Evolutionary conservation across 2,113 vertebrate species (phyloP).

Genomic region (Holacanthus passer): DNA sequence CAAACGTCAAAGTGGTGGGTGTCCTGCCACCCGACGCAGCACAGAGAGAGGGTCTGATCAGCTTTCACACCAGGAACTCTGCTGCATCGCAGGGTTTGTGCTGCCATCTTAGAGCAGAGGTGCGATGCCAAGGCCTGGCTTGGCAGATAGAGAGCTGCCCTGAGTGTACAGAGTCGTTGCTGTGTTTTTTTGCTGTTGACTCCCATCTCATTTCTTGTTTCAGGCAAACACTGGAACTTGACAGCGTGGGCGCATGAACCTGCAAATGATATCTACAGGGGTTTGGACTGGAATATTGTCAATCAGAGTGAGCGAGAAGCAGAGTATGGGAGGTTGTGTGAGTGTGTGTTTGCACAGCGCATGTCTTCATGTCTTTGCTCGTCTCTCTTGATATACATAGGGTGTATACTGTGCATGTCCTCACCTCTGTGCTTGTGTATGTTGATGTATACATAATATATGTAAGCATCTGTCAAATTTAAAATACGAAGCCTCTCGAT

Average conservation of each 20-base stretch:
- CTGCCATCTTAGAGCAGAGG: constrained; percentile 45
- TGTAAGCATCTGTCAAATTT: background rate
- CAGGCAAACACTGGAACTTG: constrained; percentile 54
- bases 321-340: background rate
- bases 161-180: constrained; percentile 34
- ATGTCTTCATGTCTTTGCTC: background rate
- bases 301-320: constrained; percentile 28
- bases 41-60: constrained; percentile 32
- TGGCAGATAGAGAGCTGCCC: constrained; percentile 38
- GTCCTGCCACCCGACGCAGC: constrained; percentile 20
- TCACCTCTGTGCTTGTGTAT: background rate
- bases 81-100: constrained; percentile 17
- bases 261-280: constrained; percentile 62
- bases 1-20: constrained; percentile 6
- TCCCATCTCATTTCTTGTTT: constrained; percentile 58
- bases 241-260: constrained; percentile 31
- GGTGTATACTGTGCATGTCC: background rate
- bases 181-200: constrained; percentile 37
- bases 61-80: constrained; percentile 20
- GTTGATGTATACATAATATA: constrained; percentile 8
- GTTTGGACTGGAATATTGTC: constrained; percentile 53
- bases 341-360: constrained; percentile 9
- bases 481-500: constrained; percentile 42
- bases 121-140: constrained; percentile 37
- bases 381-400: constrained; percentile 14